Evolutionary conservation across 2,797 vertebrate species (phyloP).

Genomic region (Sus cebifrons): DNA sequence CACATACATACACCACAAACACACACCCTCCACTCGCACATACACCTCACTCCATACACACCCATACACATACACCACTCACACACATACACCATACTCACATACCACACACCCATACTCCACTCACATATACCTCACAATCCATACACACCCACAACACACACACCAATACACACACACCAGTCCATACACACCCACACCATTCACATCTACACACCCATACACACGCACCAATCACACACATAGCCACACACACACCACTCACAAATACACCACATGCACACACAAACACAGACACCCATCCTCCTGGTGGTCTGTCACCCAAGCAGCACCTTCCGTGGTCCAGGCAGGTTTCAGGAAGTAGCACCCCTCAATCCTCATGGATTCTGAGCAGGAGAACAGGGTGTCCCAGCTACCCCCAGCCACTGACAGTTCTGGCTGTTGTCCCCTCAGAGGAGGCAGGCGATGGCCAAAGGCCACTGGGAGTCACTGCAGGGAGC

Average conservation of each 20-base stretch:
- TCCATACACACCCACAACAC: background rate
- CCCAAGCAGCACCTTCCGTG: background rate
- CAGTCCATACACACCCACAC: no score
- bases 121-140: background rate
- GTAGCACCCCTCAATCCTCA: background rate
- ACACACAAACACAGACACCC: background rate
- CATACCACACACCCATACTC: background rate
- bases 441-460: background rate
- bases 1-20: accelerated
- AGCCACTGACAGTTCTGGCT: background rate
- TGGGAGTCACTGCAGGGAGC: accelerated
- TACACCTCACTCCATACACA: background rate
- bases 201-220: background rate
- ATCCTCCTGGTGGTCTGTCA: background rate
- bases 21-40: no score
- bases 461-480: background rate
- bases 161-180: background rate
- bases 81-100: no score
- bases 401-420: accelerated
- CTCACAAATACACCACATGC: background rate
- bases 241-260: background rate
- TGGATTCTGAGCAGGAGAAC: background rate
- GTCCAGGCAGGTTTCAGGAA: background rate
- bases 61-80: background rate
- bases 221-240: no score